Evolutionary conservation across 1,140 invertebrate species (phyloP).

Genomic region (Oppia nitens): DNA sequence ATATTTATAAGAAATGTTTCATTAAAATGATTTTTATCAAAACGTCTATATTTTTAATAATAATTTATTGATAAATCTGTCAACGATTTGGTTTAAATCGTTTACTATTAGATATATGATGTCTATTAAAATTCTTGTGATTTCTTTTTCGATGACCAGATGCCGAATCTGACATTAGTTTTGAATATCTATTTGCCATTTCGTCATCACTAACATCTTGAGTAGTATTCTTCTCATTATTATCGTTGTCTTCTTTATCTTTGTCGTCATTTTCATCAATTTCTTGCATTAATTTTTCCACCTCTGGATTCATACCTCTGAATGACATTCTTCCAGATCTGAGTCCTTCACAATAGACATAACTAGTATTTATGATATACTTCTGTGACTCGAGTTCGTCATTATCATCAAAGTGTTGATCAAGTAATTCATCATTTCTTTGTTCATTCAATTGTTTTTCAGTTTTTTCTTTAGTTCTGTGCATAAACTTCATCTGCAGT

Average conservation of each 20-base stretch:
- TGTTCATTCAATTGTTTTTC: conserved; percentile 53
- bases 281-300: conserved; percentile 36
- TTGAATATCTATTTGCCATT: conserved; percentile 14
- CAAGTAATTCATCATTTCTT: conserved; percentile 44
- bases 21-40: no score
- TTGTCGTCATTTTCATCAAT: not conserved
- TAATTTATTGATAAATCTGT: no score
- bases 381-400: conserved; percentile 35
- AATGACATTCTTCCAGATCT: conserved; percentile 64
- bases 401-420: conserved; percentile 40
- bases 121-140: no score
- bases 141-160: no score
- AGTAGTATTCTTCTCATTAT: not conserved
- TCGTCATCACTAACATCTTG: conserved; percentile 9
- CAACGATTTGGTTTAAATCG: no score
- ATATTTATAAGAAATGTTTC: no score
- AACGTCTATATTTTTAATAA: no score
- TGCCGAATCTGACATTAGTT: no score
- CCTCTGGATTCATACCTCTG: conserved; percentile 70
- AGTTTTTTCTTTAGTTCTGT: conserved; percentile 60
- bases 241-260: not conserved
- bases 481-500: conserved; percentile 54
- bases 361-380: conserved; percentile 50
- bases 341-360: conserved; percentile 50
- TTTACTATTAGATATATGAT: no score